phyloP scores from a whole-genome alignment of 35 echinoderm and acorn worm species.

The Heliocidaris erythrogramma region DNA sequence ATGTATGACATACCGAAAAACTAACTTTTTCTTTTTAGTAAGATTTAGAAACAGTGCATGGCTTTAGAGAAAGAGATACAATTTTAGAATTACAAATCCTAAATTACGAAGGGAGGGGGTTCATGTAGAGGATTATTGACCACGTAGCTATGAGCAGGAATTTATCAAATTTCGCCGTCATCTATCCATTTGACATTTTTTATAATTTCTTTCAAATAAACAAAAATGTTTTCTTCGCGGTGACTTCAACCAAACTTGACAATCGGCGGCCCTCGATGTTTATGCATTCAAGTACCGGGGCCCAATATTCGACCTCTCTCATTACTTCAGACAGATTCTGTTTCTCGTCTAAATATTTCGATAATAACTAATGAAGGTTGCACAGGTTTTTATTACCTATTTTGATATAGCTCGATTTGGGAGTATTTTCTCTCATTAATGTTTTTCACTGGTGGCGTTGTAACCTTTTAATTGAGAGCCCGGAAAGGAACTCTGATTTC shows the following conservation, averaged over 20 bases:
- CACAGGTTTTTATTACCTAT: neutral
- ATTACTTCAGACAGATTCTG: neutral
- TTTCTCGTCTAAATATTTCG: neutral
- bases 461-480: neutral
- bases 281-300: neutral
- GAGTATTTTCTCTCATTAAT: constrained; percentile 13
- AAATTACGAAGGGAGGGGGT: too few relatives aligned
- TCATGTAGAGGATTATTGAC: too few relatives aligned
- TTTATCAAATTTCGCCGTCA: too few relatives aligned
- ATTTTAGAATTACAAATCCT: too few relatives aligned
- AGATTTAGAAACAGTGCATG: too few relatives aligned
- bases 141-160: too few relatives aligned
- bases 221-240: neutral
- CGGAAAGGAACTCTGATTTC: neutral
- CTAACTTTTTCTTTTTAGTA: too few relatives aligned
- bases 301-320: neutral
- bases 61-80: too few relatives aligned
- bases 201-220: neutral
- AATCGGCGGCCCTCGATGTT: neutral
- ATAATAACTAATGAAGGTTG: neutral
- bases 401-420: neutral
- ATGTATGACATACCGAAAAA: too few relatives aligned
- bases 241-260: constrained; percentile 16
- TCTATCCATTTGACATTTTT: neutral
- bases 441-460: neutral